These are phyloP conservation scores for Neodiprion pinetum DNA, from an alignment of 1,140 invertebrate genomes.

Conservation along the genomic window DNA sequence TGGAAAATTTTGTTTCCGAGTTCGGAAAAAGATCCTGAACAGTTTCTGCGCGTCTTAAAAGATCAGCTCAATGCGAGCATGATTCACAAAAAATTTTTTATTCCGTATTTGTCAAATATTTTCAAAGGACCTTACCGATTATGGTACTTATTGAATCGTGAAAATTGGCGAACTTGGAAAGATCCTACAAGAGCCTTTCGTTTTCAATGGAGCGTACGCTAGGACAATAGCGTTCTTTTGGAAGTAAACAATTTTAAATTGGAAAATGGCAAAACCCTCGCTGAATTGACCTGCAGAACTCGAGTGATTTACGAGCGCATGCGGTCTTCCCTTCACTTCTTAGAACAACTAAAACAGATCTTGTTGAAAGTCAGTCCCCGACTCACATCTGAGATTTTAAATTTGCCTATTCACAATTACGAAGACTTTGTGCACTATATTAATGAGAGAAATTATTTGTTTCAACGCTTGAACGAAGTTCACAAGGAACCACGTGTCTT, in stretches of 20 bases:
- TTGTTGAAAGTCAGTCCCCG: neutral
- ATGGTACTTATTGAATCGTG: slow-evolving; percentile 23
- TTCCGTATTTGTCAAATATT: slow-evolving; percentile 15
- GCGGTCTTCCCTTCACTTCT: slow-evolving; percentile 4
- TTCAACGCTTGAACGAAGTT: too few species aligned
- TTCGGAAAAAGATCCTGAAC: too few species aligned
- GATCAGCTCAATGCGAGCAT: too few species aligned
- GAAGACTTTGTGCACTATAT: neutral
- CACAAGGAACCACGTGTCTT: neutral
- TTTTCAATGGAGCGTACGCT: slow-evolving; percentile 3
- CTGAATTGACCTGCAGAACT: neutral
- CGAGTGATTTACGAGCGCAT: slow-evolving; percentile 1
- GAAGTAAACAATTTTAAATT: slow-evolving; percentile 18
- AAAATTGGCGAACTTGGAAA: slow-evolving; percentile 23
- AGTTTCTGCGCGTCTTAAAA: too few species aligned
- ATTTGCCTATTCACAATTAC: neutral
- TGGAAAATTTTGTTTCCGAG: too few species aligned
- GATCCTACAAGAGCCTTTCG: slow-evolving; percentile 16
- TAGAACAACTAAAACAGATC: neutral
- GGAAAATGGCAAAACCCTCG: slow-evolving; percentile 20
- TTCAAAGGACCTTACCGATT: neutral
- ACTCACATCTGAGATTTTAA: neutral
- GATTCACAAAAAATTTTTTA: slow-evolving; percentile 9
- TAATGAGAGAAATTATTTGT: too few species aligned
- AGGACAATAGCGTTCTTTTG: slow-evolving; percentile 12